Evolutionary conservation across 2,113 vertebrate species (phyloP).

Genomic region (Procapra przewalskii): DNA sequence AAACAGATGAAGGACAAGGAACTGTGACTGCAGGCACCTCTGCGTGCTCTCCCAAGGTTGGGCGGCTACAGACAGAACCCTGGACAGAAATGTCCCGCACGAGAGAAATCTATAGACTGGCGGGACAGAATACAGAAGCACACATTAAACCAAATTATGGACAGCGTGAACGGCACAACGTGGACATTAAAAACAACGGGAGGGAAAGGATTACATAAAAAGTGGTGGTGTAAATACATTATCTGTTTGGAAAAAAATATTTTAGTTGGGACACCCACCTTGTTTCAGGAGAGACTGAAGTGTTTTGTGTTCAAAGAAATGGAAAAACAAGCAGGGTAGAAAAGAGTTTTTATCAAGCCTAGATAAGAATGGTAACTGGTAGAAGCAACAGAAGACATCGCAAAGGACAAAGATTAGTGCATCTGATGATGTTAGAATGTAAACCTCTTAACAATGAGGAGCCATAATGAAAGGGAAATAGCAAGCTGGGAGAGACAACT

Average conservation of each 20-base stretch:
- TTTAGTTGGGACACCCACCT: background rate
- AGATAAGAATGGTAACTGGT: background rate
- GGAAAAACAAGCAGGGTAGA: background rate
- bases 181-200: background rate
- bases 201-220: background rate
- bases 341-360: background rate
- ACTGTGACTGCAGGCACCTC: background rate
- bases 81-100: background rate
- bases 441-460: background rate
- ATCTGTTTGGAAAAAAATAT: background rate
- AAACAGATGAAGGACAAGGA: background rate
- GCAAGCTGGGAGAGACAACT: background rate
- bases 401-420: background rate
- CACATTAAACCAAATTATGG: background rate
- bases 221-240: background rate
- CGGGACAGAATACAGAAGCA: fast-evolving
- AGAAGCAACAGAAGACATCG: background rate
- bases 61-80: background rate
- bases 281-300: background rate
- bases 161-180: background rate
- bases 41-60: background rate
- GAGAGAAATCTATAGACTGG: background rate
- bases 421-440: slow-evolving; percentile 1
- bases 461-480: fast-evolving
- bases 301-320: background rate